A percentile compares a stretch with the other conserved stretches of the same genome.
These are phyloP conservation scores for Pollenia angustigena DNA, from an alignment of 2,888 invertebrate genomes.

Conservation along the genomic window DNA sequence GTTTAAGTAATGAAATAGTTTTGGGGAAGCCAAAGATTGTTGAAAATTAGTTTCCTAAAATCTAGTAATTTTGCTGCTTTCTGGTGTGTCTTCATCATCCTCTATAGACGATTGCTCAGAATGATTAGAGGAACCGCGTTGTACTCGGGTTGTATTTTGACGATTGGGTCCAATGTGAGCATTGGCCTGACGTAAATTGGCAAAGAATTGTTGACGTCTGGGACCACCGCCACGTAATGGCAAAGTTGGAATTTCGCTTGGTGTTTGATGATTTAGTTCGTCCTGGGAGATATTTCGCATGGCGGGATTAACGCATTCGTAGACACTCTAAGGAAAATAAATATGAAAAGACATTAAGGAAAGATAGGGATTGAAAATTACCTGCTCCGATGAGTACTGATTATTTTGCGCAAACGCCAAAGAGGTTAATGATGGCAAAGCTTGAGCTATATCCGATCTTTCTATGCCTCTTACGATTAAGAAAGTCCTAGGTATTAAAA, in stretches of 20 bases:
- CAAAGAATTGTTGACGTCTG: conserved; percentile 83
- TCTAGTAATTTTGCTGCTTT: conserved; percentile 83
- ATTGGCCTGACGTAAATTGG: conserved; percentile 83
- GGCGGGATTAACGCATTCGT: conserved; percentile 86
- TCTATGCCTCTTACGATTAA: conserved; percentile 88
- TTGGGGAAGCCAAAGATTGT: conserved; percentile 38
- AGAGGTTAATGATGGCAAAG: conserved; percentile 85
- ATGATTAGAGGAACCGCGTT: conserved; percentile 79
- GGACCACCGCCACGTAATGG: conserved; percentile 83
- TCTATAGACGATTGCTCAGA: conserved; percentile 81
- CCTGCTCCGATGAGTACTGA: conserved; percentile 84
- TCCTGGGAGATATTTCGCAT: conserved; percentile 83
- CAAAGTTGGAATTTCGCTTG: conserved; percentile 84
- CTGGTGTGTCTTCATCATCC: conserved; percentile 78
- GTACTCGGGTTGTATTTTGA: conserved; percentile 76
- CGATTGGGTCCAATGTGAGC: conserved; percentile 82
- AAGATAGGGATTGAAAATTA: conserved; percentile 58
- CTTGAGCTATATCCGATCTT: conserved; percentile 86
- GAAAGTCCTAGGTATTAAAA: conserved; percentile 89
- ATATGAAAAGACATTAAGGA: not conserved
- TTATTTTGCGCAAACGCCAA: conserved; percentile 84
- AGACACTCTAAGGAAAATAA: conserved; percentile 84
- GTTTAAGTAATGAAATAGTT: not conserved
- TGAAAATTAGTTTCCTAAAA: conserved; percentile 77
- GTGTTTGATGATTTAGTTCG: conserved; percentile 82